These are phyloP conservation scores for Alethe castanea DNA, from an alignment of 2,113 vertebrate species.

Conservation along the genomic window DNA sequence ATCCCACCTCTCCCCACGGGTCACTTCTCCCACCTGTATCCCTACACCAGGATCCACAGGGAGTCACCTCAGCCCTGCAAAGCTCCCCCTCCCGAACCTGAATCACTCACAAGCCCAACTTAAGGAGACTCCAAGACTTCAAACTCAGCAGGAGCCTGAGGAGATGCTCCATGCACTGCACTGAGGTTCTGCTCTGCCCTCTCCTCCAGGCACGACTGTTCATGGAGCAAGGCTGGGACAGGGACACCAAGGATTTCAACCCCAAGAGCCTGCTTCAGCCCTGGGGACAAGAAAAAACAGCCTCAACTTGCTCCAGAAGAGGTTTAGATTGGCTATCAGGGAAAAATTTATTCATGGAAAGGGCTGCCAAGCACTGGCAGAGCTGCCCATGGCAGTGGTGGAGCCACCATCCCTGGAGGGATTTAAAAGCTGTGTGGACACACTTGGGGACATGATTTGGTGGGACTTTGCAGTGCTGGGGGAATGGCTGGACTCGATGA, in stretches of 20 bases:
- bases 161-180: background rate
- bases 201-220: background rate
- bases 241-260: background rate
- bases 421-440: background rate
- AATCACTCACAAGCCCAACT: background rate
- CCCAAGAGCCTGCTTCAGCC: background rate
- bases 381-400: background rate
- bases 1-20: background rate
- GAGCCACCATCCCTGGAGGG: background rate
- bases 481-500: fast-evolving
- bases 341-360: background rate
- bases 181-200: fast-evolving
- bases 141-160: background rate
- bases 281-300: fast-evolving
- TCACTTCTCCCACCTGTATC: background rate
- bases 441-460: background rate
- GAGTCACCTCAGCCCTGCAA: background rate
- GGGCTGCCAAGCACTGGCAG: background rate
- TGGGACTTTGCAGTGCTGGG: background rate
- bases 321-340: background rate
- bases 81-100: fast-evolving
- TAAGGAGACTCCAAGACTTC: background rate
- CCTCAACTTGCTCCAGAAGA: background rate
- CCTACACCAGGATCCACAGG: background rate
- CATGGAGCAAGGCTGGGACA: background rate